Evolutionary conservation across 2,113 vertebrate genomes (phyloP).

Genomic region (Nothoprocta pentlandii): DNA sequence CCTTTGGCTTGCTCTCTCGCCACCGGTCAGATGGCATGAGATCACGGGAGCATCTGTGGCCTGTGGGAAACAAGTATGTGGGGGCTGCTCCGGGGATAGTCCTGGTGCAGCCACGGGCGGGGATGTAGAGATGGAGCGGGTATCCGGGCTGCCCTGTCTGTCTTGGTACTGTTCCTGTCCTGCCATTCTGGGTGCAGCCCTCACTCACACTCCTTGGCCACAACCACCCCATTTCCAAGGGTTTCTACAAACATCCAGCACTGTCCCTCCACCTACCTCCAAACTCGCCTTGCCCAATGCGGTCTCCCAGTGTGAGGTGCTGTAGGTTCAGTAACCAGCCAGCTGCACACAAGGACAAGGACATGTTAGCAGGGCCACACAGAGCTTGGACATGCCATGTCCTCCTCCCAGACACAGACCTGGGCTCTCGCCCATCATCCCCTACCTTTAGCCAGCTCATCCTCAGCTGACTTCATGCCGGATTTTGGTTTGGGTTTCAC

Average conservation of each 20-base stretch:
- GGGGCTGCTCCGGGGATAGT: too few species aligned
- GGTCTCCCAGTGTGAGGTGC: constrained; percentile 82
- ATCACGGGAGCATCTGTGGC: background rate
- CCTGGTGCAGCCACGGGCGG: background rate
- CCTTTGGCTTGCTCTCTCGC: background rate
- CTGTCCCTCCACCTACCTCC: constrained; percentile 81
- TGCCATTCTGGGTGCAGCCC: background rate
- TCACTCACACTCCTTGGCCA: background rate
- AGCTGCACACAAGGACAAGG: constrained; percentile 65
- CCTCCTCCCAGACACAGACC: background rate
- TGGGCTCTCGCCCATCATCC: fast-evolving
- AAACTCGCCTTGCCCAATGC: constrained; percentile 91
- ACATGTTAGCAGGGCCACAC: background rate
- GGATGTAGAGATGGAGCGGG: too few species aligned
- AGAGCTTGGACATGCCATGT: fast-evolving
- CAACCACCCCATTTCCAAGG: too few species aligned
- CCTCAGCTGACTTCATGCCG: constrained; percentile 86
- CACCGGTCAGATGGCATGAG: background rate
- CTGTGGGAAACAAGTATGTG: background rate
- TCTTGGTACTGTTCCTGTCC: background rate
- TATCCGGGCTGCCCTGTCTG: background rate
- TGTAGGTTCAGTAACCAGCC: constrained; percentile 91
- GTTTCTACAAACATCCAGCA: background rate
- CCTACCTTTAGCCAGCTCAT: constrained; percentile 89
- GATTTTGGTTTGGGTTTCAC: constrained; percentile 88